Evolutionary conservation across 2,888 invertebrate genomes (phyloP).

Genomic region (Pandemis corylana): DNA sequence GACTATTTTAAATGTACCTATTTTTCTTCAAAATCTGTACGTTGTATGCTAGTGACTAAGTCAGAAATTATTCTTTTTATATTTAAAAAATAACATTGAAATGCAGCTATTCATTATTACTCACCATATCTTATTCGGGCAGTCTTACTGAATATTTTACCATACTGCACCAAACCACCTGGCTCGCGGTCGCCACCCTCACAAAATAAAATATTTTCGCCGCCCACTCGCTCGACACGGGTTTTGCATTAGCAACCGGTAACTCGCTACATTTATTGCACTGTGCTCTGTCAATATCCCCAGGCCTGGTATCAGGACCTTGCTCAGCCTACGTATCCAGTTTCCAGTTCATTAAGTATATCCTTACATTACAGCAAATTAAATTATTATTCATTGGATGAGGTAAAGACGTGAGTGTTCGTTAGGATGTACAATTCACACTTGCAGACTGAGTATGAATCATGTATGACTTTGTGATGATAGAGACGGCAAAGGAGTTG

Average conservation of each 20-base stretch:
- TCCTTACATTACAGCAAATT: constrained; percentile 29
- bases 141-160: constrained; percentile 16
- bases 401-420: constrained; percentile 49
- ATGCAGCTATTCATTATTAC: neutral
- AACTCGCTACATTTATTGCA: constrained; percentile 59
- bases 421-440: constrained; percentile 45
- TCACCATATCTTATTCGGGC: neutral
- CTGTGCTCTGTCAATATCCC: constrained; percentile 53
- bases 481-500: constrained; percentile 56
- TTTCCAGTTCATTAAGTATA: constrained; percentile 34
- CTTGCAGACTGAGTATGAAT: constrained; percentile 55
- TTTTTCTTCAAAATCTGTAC: neutral
- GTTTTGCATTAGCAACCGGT: constrained; percentile 73
- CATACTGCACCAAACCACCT: constrained; percentile 25
- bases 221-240: constrained; percentile 62
- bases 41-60: neutral
- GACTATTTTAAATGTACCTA: neutral
- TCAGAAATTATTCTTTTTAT: neutral
- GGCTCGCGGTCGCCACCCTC: constrained; percentile 56
- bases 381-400: constrained; percentile 32
- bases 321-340: constrained; percentile 46
- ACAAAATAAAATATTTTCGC: constrained; percentile 63
- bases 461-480: constrained; percentile 59
- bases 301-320: constrained; percentile 45
- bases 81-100: neutral